Evolutionary conservation across 1,140 invertebrate genomes (phyloP), one percentile per base, ranked within the genome.

Genomic region (Zaprionus davidi): DNA sequence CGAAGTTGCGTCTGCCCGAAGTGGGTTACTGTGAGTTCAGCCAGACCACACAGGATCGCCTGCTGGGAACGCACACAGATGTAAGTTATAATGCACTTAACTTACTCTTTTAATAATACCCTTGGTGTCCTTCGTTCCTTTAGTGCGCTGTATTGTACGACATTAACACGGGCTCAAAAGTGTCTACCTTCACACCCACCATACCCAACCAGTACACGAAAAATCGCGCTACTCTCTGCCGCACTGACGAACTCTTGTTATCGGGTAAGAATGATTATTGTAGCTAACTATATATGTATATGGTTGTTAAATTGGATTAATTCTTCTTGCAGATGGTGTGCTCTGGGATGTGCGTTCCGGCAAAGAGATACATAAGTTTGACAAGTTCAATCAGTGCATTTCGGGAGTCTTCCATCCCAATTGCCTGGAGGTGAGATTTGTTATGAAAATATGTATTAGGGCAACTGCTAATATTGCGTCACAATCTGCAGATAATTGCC

Each of bases 361-460:
- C 3, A 97, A 96, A 82, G 95, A 97, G 82, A 97, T 99, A 56
- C 98, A 99, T 92, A 99, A 99, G 91, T 98, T 99, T 90, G 99
- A 99, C 93, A 99, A 99, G 93, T 94, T 99, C 22, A 99, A 99
- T 93, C 96, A 98, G 90, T 96, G 96, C 41, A 95, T 99, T 22
- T 99, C 97, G 90, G 99, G 99, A 1, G 96, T 98, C 1, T 99
- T 99, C 92, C 98, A 99, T 95, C 98, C 99, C 0, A 99, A 98
- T 92, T 98, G 98, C 0, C 94, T 98, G 44, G 98, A 99, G 93
- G 97, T 98, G 80, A 94, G 78, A 51, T 2, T 3, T 17, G n/a
- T 6, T n/a, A 13, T 24, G 3, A 22, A 24, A 12, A 11, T 4
- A 13, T 51, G 12, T 13, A 3, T 51, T 24, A 24, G 11, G 9